These are phyloP conservation scores for Halcyon malimbica DNA, from an alignment of 2,113 vertebrate species.

Conservation along the genomic window DNA sequence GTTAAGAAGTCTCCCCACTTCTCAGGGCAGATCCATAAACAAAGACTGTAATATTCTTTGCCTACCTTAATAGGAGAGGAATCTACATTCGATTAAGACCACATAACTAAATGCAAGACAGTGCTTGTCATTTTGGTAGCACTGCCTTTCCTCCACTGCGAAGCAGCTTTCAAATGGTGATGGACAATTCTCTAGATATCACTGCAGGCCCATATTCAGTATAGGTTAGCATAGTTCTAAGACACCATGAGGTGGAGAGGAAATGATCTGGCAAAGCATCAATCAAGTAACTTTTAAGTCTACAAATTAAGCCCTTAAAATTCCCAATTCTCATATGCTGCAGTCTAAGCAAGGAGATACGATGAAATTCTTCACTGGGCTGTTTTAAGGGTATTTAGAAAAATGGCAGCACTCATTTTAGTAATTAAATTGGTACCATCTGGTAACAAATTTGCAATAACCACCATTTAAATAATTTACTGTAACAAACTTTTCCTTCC, in stretches of 20 bases:
- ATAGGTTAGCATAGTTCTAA: slow-evolving; percentile 48
- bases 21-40: slow-evolving; percentile 4
- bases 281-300: slow-evolving; percentile 57
- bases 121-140: neutral
- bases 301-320: slow-evolving; percentile 75
- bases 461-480: slow-evolving; percentile 56
- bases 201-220: neutral
- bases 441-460: slow-evolving; percentile 45
- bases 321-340: slow-evolving; percentile 45
- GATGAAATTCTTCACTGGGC: slow-evolving; percentile 40
- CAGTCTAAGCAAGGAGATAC: slow-evolving; percentile 36
- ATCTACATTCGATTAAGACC: slow-evolving; percentile 34
- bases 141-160: slow-evolving; percentile 31
- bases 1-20: neutral
- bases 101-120: neutral
- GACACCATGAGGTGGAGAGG: slow-evolving; percentile 59
- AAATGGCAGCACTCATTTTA: slow-evolving; percentile 46
- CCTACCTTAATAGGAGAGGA: slow-evolving; percentile 8
- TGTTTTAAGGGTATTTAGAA: slow-evolving; percentile 43
- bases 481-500: slow-evolving; percentile 58
- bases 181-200: slow-evolving; percentile 21
- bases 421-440: slow-evolving; percentile 25
- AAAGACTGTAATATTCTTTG: neutral
- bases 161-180: neutral
- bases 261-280: slow-evolving; percentile 75